phyloP scores from a whole-genome alignment of 1,140 invertebrate genomes.

The Trichomalopsis sarcophagae region DNA sequence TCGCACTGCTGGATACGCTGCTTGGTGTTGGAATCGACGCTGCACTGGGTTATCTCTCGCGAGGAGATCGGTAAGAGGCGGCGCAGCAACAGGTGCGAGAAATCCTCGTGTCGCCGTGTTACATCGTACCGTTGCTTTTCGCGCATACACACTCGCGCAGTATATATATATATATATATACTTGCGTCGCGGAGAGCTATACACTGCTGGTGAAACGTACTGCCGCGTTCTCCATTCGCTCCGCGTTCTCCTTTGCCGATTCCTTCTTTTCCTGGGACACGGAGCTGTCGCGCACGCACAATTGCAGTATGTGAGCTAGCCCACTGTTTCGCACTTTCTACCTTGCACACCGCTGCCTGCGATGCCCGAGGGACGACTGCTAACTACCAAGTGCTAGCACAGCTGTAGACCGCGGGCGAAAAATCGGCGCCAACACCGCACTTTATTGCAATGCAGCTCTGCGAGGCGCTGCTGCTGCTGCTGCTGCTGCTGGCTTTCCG shows the following conservation, averaged over 20 bases:
- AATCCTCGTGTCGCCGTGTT: background rate
- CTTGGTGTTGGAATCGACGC: no score
- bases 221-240: conserved; percentile 18
- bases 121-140: conserved; percentile 3
- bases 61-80: background rate
- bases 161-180: no score
- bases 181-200: background rate
- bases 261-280: no score
- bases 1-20: no score
- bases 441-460: background rate
- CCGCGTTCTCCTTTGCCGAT: background rate
- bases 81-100: background rate
- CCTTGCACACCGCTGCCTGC: no score
- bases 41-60: no score
- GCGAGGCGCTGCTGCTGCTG: background rate
- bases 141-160: background rate
- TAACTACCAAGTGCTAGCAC: no score
- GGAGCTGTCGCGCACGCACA: no score
- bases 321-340: no score
- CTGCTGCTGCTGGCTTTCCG: conserved; percentile 27
- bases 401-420: no score
- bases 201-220: conserved; percentile 5
- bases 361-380: background rate
- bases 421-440: background rate
- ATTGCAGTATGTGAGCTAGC: no score